Evolutionary conservation across 1,140 invertebrate species (phyloP).

Genomic region (Carcinoscorpius rotundicauda): DNA sequence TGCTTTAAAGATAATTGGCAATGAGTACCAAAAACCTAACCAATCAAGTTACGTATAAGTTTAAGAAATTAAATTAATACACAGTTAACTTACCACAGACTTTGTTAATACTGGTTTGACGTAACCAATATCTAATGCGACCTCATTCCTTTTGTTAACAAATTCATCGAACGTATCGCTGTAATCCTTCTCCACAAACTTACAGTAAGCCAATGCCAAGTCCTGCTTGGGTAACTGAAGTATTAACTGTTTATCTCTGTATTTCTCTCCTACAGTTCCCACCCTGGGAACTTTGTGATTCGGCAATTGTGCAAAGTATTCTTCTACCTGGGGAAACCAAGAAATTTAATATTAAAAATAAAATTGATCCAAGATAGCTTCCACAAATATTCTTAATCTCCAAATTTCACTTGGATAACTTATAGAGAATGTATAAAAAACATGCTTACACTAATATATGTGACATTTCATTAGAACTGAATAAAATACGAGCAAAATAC

Average conservation of each 20-base stretch:
- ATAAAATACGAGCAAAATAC: too few relatives aligned
- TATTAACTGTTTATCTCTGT: slow-evolving; percentile 67
- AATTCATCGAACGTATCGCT: slow-evolving; percentile 73
- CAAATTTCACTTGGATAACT: too few relatives aligned
- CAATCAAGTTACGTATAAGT: too few relatives aligned
- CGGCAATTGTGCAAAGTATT: slow-evolving; percentile 61
- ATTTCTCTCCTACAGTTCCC: slow-evolving; percentile 59
- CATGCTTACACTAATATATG: too few relatives aligned
- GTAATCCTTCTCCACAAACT: slow-evolving; percentile 59
- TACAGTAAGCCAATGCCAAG: slow-evolving; percentile 72
- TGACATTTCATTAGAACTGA: too few relatives aligned
- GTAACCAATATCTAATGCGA: slow-evolving; percentile 83
- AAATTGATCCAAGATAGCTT: too few relatives aligned
- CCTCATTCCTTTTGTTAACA: slow-evolving; percentile 79
- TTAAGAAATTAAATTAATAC: too few relatives aligned
- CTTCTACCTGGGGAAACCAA: slow-evolving; percentile 38
- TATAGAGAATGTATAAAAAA: too few relatives aligned
- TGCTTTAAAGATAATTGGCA: too few relatives aligned
- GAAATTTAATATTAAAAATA: too few relatives aligned
- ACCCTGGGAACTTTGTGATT: slow-evolving; percentile 60
- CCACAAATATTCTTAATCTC: too few relatives aligned
- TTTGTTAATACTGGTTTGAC: slow-evolving; percentile 35
- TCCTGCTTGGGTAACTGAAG: slow-evolving; percentile 90
- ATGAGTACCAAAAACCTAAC: too few relatives aligned
- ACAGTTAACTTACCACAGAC: not conserved